phyloP scores from a whole-genome alignment of 2,113 vertebrate species.

The Uropsilus gracilis region DNA sequence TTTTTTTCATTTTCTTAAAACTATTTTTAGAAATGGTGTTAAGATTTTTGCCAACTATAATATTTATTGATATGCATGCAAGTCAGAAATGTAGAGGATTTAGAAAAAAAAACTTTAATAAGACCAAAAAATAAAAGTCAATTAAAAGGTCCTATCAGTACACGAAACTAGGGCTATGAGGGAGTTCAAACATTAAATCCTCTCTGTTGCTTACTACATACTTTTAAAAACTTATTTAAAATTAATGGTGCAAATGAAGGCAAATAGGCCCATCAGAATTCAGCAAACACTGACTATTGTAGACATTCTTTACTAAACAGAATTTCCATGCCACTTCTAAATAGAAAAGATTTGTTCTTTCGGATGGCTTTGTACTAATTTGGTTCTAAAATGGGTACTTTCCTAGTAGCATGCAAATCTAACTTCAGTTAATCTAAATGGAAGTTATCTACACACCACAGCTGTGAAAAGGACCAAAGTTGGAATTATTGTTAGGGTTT shows the following conservation, averaged over 20 bases:
- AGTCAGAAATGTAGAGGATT: background rate
- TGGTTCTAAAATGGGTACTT: slow-evolving; percentile 37
- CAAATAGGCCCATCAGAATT: background rate
- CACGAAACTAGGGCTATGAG: background rate
- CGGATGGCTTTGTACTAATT: slow-evolving; percentile 33
- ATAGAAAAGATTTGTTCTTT: slow-evolving; percentile 40
- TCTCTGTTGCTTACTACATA: background rate
- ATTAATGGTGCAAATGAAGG: background rate
- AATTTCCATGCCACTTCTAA: background rate
- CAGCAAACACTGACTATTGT: background rate
- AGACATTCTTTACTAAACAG: slow-evolving; percentile 17
- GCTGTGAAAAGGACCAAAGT: slow-evolving; percentile 56
- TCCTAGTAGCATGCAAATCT: slow-evolving; percentile 41
- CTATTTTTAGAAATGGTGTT: slow-evolving; percentile 27
- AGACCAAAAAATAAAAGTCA: background rate
- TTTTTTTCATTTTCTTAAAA: slow-evolving; percentile 18
- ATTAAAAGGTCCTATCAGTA: background rate
- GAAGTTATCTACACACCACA: slow-evolving; percentile 65
- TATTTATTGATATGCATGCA: slow-evolving; percentile 38
- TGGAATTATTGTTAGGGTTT: slow-evolving; percentile 43
- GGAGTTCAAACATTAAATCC: background rate
- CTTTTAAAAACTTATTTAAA: background rate
- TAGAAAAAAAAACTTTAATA: background rate
- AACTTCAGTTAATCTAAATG: slow-evolving; percentile 53
- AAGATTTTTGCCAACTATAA: slow-evolving; percentile 26